Base-by-base conservation (phyloP, 2,797 vertebrate genomes). In the Hemitrygon akajei region DNA sequence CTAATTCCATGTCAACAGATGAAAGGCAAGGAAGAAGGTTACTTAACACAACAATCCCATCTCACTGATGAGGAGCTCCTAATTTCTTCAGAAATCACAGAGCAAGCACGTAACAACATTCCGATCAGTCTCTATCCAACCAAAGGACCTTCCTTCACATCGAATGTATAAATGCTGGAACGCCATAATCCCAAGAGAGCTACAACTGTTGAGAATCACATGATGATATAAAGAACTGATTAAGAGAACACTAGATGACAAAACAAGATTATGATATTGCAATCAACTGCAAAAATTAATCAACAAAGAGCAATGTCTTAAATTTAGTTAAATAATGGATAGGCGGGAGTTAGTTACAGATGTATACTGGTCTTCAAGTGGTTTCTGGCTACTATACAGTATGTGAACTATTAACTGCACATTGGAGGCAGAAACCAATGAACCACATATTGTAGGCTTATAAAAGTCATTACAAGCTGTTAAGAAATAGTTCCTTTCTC, bases 1-100 rank as follows among this genome's bases (percentile, higher is more conserved):
- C 97, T 98, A 14, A 95, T 98, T 93, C 97, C 97, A 91, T 97
- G 97, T 94, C 97, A 97, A 94, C 96, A 96, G 94, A 96, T 97
- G 94, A 96, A 95, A 94, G 94, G 95, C 86, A 95, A 94, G 95
- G 95, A 95, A 94, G 96, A 95, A 95, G 96, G 95, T 94, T 96
- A 94, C 56, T 95, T 95, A 84, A 96, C 96, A 94, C 94, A 95
- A 2, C 95, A 95, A 94, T 95, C 95, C 77, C 95, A 95, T 95
- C 95, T 95, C 94, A 94, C 71, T 60, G 96, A 97, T 80, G 96
- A 97, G 89, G 97, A 97, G 95, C 95, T 95, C 94, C 95, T 96
- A 60, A 96, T 94, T 7, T 25, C 95, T 94, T 94, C 96, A 0
- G 95, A 96, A 95, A 96, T 95, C 94, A 96, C 93, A 94, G 94